These are phyloP conservation scores for Falco berigora DNA, from an alignment of 2,797 vertebrate genomes.

Conservation along the genomic window DNA sequence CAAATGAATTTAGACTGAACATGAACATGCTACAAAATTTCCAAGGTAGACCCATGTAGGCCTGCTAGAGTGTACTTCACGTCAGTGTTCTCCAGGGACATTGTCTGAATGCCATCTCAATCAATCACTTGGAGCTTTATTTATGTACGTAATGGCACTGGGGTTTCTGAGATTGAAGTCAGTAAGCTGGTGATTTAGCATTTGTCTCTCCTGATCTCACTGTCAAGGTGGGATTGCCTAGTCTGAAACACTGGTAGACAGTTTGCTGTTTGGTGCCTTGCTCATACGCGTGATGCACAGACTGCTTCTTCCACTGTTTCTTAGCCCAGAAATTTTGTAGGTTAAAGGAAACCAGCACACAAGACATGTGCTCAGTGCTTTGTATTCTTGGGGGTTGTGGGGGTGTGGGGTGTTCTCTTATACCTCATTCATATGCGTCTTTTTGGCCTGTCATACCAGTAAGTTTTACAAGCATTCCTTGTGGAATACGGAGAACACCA, in stretches of 20 bases:
- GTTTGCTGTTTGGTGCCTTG: neutral
- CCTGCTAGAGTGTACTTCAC: neutral
- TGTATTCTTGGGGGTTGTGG: neutral
- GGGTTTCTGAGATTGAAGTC: neutral
- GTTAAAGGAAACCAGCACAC: neutral
- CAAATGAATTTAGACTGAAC: neutral
- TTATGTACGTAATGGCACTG: neutral
- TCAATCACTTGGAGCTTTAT: neutral
- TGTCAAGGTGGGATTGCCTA: neutral
- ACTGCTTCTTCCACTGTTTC: neutral
- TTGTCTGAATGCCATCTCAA: neutral
- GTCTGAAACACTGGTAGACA: neutral
- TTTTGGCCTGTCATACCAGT: neutral
- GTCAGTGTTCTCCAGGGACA: neutral
- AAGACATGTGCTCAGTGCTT: neutral
- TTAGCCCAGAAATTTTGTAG: neutral
- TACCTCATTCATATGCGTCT: neutral
- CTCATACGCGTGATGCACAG: rapidly evolving
- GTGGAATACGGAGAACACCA: neutral
- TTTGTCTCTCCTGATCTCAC: neutral
- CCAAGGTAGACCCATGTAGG: neutral
- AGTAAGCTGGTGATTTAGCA: neutral
- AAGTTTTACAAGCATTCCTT: neutral
- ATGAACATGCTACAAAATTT: neutral
- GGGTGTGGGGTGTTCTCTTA: neutral